Evolutionary conservation across 2,888 invertebrate species (phyloP).

Genomic region (Prosopocoilus inquinatus): DNA sequence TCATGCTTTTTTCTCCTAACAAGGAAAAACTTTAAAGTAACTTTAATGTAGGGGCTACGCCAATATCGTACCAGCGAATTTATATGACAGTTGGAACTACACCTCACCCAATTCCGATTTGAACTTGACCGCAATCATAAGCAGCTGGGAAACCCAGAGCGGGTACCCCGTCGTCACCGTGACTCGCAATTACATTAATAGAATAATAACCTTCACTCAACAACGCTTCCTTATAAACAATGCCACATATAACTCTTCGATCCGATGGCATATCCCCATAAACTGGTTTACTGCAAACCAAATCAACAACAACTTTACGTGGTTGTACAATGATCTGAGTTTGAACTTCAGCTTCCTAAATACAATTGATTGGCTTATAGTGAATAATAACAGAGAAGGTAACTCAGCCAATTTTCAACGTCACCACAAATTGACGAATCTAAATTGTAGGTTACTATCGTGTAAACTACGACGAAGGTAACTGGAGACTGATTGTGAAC

Average conservation of each 20-base stretch:
- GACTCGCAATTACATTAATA: background rate
- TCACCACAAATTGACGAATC: too few relatives aligned
- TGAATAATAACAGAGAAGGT: background rate
- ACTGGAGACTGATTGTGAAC: slow-evolving; percentile 51
- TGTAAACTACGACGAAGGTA: slow-evolving; percentile 46
- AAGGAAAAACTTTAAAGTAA: background rate
- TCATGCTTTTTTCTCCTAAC: too few relatives aligned
- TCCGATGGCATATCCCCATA: slow-evolving; percentile 11
- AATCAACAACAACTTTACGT: background rate
- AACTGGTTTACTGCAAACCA: slow-evolving; percentile 4
- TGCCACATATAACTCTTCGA: slow-evolving; percentile 48
- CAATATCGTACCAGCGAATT: slow-evolving; percentile 6
- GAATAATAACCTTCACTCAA: background rate
- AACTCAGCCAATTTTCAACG: too few relatives aligned
- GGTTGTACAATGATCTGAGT: too few relatives aligned
- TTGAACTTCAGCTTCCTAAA: too few relatives aligned
- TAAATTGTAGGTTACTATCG: slow-evolving; percentile 41
- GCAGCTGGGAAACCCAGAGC: slow-evolving; percentile 8
- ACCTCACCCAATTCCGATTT: background rate
- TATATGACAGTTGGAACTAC: slow-evolving; percentile 5
- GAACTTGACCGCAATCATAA: background rate
- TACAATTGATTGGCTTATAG: background rate
- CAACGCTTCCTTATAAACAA: too few relatives aligned
- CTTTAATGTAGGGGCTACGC: slow-evolving; percentile 1
- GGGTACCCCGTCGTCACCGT: slow-evolving; percentile 18